Percentiles rank a stretch among this genome's conserved stretches.
These are phyloP conservation scores for Procavia capensis DNA, from an alignment of 2,113 vertebrate species.

Conservation along the genomic window DNA sequence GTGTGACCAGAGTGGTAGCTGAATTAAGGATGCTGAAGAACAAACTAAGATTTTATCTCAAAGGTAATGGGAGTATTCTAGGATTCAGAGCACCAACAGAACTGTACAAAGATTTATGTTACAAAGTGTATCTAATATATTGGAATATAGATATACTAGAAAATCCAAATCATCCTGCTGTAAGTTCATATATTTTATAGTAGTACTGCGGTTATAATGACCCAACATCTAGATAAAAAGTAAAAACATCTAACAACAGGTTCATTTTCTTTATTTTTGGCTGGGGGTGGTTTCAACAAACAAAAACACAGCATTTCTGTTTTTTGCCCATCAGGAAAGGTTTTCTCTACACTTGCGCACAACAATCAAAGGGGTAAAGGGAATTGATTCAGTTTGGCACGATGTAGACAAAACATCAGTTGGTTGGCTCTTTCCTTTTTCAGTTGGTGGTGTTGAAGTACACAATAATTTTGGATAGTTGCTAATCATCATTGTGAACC, in stretches of 20 bases:
- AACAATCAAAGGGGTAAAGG: slow-evolving; percentile 51
- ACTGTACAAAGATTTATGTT: background rate
- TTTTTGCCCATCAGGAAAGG: background rate
- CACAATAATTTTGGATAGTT: background rate
- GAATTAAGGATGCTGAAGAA: background rate
- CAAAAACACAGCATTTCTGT: background rate
- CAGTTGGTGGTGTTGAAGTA: slow-evolving; percentile 49
- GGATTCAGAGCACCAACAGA: background rate
- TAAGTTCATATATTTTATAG: background rate
- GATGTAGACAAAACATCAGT: slow-evolving; percentile 65
- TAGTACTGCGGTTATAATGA: background rate
- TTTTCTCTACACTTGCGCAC: background rate
- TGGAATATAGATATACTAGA: background rate
- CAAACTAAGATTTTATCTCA: background rate
- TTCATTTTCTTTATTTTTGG: slow-evolving; percentile 50
- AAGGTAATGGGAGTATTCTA: background rate
- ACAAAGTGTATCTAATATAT: background rate
- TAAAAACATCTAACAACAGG: slow-evolving; percentile 31
- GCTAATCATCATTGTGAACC: slow-evolving; percentile 11
- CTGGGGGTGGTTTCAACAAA: too few species aligned
- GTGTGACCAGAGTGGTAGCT: background rate
- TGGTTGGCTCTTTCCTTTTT: slow-evolving; percentile 43
- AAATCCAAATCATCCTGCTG: background rate
- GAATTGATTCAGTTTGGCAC: background rate
- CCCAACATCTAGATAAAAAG: slow-evolving; percentile 14